A percentile compares a stretch with the other conserved stretches of the same genome.
Evolutionary conservation across 2,888 invertebrate species (phyloP).

Genomic region (Pocota personata): DNA sequence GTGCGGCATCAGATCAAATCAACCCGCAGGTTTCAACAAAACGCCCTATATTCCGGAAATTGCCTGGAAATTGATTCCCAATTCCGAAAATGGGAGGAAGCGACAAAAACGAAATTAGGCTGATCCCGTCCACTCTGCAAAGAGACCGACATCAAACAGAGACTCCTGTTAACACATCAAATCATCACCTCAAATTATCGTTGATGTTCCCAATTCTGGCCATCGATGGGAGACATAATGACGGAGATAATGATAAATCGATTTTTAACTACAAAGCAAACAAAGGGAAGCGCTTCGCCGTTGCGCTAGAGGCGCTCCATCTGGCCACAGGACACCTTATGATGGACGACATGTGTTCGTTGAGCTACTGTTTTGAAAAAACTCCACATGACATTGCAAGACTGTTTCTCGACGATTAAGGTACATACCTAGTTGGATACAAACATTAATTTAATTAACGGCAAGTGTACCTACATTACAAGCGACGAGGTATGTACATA

Average conservation of each 20-base stretch:
- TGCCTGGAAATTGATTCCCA: slow-evolving; percentile 44
- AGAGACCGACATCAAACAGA: slow-evolving; percentile 28
- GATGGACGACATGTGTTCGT: slow-evolving; percentile 52
- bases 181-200: slow-evolving; percentile 68
- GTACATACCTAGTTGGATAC: background rate
- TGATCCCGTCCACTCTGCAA: slow-evolving; percentile 15
- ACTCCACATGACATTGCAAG: background rate
- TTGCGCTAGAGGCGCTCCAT: slow-evolving; percentile 32
- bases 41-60: slow-evolving; percentile 42
- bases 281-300: slow-evolving; percentile 27
- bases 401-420: background rate
- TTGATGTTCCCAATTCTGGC: slow-evolving; percentile 45
- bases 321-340: slow-evolving; percentile 36
- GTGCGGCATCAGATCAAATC: slow-evolving; percentile 19
- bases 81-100: slow-evolving; percentile 56
- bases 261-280: slow-evolving; percentile 70
- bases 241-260: slow-evolving; percentile 71
- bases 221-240: slow-evolving; percentile 28
- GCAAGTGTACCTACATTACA: slow-evolving; percentile 10
- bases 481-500: slow-evolving; percentile 13
- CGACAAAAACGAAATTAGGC: slow-evolving; percentile 48
- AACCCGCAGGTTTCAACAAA: background rate
- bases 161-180: slow-evolving; percentile 62
- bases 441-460: slow-evolving; percentile 52
- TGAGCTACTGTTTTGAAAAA: slow-evolving; percentile 20